Evolutionary conservation across 53 echinoderm and acorn worm genomes (phyloP).

Genomic region (Stichopus horrens): DNA sequence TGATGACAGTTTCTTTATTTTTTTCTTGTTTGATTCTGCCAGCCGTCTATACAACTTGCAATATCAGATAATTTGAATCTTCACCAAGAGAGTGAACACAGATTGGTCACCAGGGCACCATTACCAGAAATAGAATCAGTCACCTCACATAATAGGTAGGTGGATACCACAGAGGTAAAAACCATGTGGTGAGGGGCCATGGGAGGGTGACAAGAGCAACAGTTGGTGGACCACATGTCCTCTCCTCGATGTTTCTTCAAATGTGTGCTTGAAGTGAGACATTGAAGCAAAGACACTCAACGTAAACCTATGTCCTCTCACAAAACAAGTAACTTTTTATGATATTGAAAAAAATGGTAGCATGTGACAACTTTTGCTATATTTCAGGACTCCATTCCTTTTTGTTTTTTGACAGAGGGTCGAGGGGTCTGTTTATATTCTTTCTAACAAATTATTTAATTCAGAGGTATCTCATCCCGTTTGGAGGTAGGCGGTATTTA

Average conservation of each 20-base stretch:
- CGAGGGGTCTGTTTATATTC: no score
- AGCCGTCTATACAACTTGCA: slow-evolving; percentile 93
- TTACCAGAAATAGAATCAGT: slow-evolving; percentile 77
- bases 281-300: no score
- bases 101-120: slow-evolving; percentile 75
- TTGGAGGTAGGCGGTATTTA: no score
- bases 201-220: no score
- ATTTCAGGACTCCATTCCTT: no score
- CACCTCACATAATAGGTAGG: slow-evolving; percentile 82
- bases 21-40: slow-evolving; percentile 20
- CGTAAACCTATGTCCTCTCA: no score
- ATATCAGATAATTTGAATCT: slow-evolving; percentile 82
- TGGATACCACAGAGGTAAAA: background rate
- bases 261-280: background rate
- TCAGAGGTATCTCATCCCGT: no score
- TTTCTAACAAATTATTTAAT: no score
- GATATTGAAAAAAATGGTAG: no score
- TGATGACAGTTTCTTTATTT: background rate
- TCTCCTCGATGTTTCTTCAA: background rate
- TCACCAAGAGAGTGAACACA: slow-evolving; percentile 81
- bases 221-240: background rate
- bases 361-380: no score
- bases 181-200: background rate
- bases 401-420: no score
- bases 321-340: no score